Percentiles rank a stretch among this genome's conserved stretches.
Evolutionary conservation across 2,113 vertebrate species (phyloP).

Genomic region (Colius striatus): DNA sequence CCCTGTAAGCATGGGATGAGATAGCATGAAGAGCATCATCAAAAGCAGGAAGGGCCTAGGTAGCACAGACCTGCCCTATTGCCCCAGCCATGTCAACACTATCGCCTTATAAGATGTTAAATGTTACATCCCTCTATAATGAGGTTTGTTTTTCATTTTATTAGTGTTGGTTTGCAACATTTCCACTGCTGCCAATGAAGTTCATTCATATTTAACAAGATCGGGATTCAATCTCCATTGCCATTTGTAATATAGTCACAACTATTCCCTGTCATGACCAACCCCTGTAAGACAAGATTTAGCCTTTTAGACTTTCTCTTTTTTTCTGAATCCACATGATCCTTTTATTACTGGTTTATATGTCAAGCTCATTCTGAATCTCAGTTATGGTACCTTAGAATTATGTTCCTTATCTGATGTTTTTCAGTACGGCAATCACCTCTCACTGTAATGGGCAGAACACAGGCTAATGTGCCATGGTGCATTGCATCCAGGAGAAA

Average conservation of each 20-base stretch:
- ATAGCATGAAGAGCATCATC: not conserved
- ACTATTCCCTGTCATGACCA: not conserved
- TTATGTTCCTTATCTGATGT: not conserved
- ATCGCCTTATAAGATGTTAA: not conserved
- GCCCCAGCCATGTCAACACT: not conserved
- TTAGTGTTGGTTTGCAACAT: not conserved
- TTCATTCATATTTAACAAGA: not conserved
- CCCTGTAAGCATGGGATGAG: not conserved
- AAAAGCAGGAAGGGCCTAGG: not conserved
- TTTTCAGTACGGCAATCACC: not conserved
- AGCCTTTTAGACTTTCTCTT: not conserved
- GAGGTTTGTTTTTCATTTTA: not conserved
- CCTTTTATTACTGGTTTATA: not conserved
- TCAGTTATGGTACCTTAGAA: not conserved
- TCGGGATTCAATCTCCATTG: accelerated
- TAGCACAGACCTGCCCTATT: not conserved
- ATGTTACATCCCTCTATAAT: not conserved
- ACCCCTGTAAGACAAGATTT: not conserved
- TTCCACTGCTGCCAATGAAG: not conserved
- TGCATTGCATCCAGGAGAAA: constrained; percentile 12
- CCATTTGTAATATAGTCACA: not conserved
- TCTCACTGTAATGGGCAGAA: not conserved
- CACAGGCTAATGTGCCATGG: not conserved
- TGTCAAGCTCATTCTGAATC: not conserved
- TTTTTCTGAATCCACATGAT: not conserved